Evolutionary conservation across 2,888 invertebrate genomes (phyloP), one percentile per base, ranked within the genome.

Genomic region (Automeris io): DNA sequence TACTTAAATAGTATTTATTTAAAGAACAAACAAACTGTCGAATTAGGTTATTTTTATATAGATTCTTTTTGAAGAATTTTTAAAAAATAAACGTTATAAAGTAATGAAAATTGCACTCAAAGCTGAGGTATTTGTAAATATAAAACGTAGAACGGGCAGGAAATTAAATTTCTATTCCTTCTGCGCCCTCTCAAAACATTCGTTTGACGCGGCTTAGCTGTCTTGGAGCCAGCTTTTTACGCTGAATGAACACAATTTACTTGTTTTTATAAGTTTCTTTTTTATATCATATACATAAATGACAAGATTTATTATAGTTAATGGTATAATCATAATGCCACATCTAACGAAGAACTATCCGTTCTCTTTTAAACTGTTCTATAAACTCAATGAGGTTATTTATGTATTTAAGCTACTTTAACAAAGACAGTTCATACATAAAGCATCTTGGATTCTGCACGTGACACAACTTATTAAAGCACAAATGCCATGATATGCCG

Each of bases 161-260:
- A 67, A 65, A 69, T 67, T 51, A 63, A 67, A 29, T 13, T 18
- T 18, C 16, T 29, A 64, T 62, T 63, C 60, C 54, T 64, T 66
- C 59, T 50, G 51, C 45, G 54, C 43, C 54, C 53, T 57, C 52
- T 62, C 45, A 49, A 57, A 57, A 54, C 53, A 51, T 57, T 55
- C 55, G 56, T 57, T 59, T 54, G 54, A 51, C 47, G 52, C 36
- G 45, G 41, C 52, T 43, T 60, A 49, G 54, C 47, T 52, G 37
- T 41, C 37, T 23, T 9, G 21, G 11, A 47, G 41, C 47, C 32
- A 42, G 40, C 24, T 42, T 33, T 29, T 13, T 26, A 25, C 18
- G 21, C 13, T 33, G 12, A 7, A 13, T 36, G 31, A 45, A 46
- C 50, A 50, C 43, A 49, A 52, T 50, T 49, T 49, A 55, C n/a